Conservation (phyloP, 2,113 vertebrate species). For the Sinocyclocheilus anophthalmus region DNA sequence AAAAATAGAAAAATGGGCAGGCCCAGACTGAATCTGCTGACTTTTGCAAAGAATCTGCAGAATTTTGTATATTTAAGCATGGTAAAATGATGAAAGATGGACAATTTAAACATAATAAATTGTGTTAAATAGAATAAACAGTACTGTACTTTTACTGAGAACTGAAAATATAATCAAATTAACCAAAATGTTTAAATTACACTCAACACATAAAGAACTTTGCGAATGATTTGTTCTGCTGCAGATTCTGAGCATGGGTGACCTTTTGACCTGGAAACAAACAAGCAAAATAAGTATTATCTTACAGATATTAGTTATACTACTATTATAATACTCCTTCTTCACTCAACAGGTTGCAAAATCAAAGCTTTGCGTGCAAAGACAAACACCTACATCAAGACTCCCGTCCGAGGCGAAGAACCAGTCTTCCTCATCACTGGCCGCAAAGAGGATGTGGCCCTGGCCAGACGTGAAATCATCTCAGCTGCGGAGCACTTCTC, state of each 20-base stretch:
- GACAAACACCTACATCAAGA: conserved; percentile 99
- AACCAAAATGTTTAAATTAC: background rate
- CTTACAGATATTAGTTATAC: conserved; percentile 13
- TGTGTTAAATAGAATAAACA: background rate
- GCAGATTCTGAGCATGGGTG: background rate
- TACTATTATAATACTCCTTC: conserved; percentile 49
- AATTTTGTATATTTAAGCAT: background rate
- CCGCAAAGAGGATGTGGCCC: conserved; percentile 90
- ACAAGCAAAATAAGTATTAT: background rate
- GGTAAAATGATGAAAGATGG: background rate
- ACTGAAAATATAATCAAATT: background rate
- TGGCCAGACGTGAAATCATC: conserved; percentile 96
- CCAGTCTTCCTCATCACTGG: conserved; percentile 97
- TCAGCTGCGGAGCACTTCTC: conserved; percentile 97
- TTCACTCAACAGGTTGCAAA: conserved; percentile 87
- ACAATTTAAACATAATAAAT: background rate
- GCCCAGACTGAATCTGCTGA: background rate
- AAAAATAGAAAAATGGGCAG: background rate
- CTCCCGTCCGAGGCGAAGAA: conserved; percentile 90
- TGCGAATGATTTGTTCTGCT: too few species aligned
- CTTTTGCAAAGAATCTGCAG: background rate
- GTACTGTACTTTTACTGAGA: background rate
- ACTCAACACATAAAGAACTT: background rate
- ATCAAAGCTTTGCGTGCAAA: conserved; percentile 98
- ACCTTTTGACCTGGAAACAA: conserved; percentile 30